Evolutionary conservation across 2,113 vertebrate genomes (phyloP), one percentile per base, ranked within the genome.

Genomic region (Centropristis striata): DNA sequence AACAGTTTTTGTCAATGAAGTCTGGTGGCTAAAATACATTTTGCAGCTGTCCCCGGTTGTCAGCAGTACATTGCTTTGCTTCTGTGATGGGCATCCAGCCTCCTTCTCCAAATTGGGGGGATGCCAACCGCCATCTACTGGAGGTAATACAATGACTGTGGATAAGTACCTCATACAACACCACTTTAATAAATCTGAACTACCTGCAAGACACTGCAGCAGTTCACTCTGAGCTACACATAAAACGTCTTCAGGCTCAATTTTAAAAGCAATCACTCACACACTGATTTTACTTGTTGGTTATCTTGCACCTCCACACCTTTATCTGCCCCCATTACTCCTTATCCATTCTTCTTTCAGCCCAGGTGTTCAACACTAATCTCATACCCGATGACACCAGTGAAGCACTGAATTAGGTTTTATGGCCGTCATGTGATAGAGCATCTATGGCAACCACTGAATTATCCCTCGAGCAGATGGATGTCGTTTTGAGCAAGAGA

Each of bases 381-480:
- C 9, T 39, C 27, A 16, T 27, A 65, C 23, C 14, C 44, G 50
- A 51, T 9, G 46, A 59, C 54, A 44, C 20, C 54, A 49, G 20
- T 4, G 58, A 46, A 57, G 32, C 54, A 41, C 23, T 58, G 57
- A 28, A 36, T 54, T 15, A 21, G 27, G 21, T 74, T 71, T 80
- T 23, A 74, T 41, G 36, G 46, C 53, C 4, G 27, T 53, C 61
- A 68, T 39, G 47, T 71, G 58, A 81, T 16, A 27, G 16, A 60
- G 13, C 23, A 54, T 79, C 71, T 42, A 68, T 64, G 51, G 37
- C 41, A 83, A 87, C 71, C 73, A 60, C 32, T 23, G 61, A 67
- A 59, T 63, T 57, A 53, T 27, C 64, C 50, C 50, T 80, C 37
- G 7, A 55, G 53, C 61, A 57, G 60, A 81, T 54, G 47, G 53